Percentiles rank a stretch among this genome's conserved stretches.
Evolutionary conservation across 2,888 invertebrate species (phyloP).

Genomic region (Eupithecia inturbata): DNA sequence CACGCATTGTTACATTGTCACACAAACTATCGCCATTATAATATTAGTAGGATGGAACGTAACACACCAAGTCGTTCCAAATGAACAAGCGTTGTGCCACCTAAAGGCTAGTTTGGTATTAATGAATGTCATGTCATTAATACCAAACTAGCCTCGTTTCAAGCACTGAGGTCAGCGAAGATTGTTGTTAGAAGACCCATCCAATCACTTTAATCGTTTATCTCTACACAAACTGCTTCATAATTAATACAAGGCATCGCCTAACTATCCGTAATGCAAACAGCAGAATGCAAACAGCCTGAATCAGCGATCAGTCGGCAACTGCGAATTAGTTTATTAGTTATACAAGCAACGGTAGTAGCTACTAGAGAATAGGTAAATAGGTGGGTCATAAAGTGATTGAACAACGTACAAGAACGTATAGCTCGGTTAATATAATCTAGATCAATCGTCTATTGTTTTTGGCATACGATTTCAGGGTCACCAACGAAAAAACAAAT

Average conservation of each 20-base stretch:
- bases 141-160: neutral
- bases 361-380: constrained; percentile 23
- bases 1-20: no score
- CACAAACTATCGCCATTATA: neutral
- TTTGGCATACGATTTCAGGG: no score
- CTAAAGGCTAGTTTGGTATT: no score
- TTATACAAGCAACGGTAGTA: constrained; percentile 40
- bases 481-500: no score
- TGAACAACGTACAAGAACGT: neutral
- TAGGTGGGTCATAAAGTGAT: neutral
- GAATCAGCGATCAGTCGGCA: constrained; percentile 39
- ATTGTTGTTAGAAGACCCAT: constrained; percentile 20
- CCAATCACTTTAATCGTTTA: constrained; percentile 29
- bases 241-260: constrained; percentile 34
- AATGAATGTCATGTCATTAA: no score
- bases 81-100: neutral
- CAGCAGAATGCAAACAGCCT: constrained; percentile 42
- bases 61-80: neutral
- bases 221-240: constrained; percentile 28
- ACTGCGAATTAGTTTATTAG: constrained; percentile 44
- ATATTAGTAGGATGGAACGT: neutral
- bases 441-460: no score
- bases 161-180: neutral
- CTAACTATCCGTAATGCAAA: constrained; percentile 37
- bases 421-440: no score